Base-by-base conservation (phyloP, 2,797 vertebrate species). In the Coreius guichenoti region DNA sequence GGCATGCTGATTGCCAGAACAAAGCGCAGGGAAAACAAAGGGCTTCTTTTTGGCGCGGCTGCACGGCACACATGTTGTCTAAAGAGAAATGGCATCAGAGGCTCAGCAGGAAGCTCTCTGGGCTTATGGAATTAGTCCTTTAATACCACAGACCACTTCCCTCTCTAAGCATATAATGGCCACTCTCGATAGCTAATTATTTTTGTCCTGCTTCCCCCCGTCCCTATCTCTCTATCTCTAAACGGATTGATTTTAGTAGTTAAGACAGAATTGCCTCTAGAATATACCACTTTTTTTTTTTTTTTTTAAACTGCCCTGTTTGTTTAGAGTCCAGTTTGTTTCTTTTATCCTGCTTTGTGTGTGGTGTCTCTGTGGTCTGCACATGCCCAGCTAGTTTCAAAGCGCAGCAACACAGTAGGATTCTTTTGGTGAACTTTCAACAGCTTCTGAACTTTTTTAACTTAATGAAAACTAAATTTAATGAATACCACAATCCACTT, bases 71-170 rank as follows among this genome's bases (percentile, higher is more conserved):
- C 97, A 98, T 99, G 97, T 98, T 98, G 98, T 98, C 97, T 98
- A 97, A 99, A 98, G 98, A 98, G 95, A 98, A 98, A 96, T 97
- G 97, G 97, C 98, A 98, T 98, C 97, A 98, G 97, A 98, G 96
- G 94, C 97, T 95, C 98, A 97, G 98, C 96, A 95, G 98, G 97
- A 98, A 96, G 94, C 96, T 95, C 95, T 97, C 95, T 94, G 96
- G 97, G 95, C 95, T 94, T 96, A 96, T 94, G 95, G 95, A 96
- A 95, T 96, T 96, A 96, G 96, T 96, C 96, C 97, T 97, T 97
- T 95, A 98, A 98, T 97, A 96, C 95, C 96, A 94, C 92, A 95
- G 95, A 95, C 96, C 96, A 97, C 96, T 98, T 97, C 96, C 96
- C 96, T 96, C 96, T 96, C 96, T 91, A 96, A 94, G 96, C 96